These are phyloP conservation scores for Gari tellinella DNA, from an alignment of 2,888 invertebrate species.

Conservation along the genomic window DNA sequence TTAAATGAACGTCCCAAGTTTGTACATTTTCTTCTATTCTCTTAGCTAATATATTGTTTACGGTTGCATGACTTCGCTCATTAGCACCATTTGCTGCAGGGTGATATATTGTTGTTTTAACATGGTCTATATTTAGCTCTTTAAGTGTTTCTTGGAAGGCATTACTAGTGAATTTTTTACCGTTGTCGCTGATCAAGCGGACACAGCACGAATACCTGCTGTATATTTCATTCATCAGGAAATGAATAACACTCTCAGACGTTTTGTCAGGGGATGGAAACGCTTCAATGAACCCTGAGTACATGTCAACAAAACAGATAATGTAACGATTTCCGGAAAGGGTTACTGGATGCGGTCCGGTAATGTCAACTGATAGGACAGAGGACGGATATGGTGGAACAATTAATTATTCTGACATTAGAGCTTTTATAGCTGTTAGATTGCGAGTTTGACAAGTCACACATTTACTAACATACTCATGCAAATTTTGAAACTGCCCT, in stretches of 20 bases:
- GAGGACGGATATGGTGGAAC: conserved; percentile 34
- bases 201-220: conserved; percentile 35
- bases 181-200: conserved; percentile 23
- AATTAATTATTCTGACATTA: conserved; percentile 40
- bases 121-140: conserved; percentile 13
- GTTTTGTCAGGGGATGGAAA: conserved; percentile 42
- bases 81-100: conserved; percentile 7
- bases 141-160: conserved; percentile 18
- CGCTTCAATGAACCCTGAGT: conserved; percentile 36
- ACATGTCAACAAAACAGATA: conserved; percentile 32
- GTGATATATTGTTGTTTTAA: conserved; percentile 10
- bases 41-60: conserved; percentile 11
- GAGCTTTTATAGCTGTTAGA: conserved; percentile 15
- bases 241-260: conserved; percentile 37
- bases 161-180: conserved; percentile 10
- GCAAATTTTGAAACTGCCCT: conserved; percentile 42
- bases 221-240: conserved; percentile 49
- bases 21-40: conserved; percentile 9
- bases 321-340: conserved; percentile 36
- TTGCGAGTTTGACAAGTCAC: conserved; percentile 34
- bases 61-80: conserved; percentile 16
- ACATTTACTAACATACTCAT: conserved; percentile 26
- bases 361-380: conserved; percentile 24
- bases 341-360: conserved; percentile 30
- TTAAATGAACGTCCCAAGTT: conserved; percentile 8